Evolutionary conservation across 2,888 invertebrate species (phyloP).

Genomic region (Nysson spinosus): DNA sequence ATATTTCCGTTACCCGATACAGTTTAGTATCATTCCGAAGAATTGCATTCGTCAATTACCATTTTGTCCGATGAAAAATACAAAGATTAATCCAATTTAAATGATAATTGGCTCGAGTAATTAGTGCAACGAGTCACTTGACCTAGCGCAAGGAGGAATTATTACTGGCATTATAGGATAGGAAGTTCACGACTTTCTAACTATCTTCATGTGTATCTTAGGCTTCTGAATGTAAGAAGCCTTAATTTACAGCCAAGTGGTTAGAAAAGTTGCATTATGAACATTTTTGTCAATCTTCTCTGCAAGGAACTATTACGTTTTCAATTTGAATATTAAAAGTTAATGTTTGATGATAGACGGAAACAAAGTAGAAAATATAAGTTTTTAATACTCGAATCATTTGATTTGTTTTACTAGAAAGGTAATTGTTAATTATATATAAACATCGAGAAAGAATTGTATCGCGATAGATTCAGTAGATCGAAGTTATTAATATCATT

Average conservation of each 20-base stretch:
- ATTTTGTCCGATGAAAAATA: slow-evolving; percentile 46
- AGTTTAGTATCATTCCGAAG: slow-evolving; percentile 35
- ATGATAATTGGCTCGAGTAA: slow-evolving; percentile 58
- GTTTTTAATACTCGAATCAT: too few relatives aligned
- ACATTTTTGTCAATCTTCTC: neutral
- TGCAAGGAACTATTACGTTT: too few relatives aligned
- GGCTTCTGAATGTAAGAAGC: slow-evolving; percentile 1
- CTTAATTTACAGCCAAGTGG: neutral
- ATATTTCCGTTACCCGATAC: neutral
- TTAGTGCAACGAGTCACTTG: slow-evolving; percentile 65
- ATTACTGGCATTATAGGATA: slow-evolving; percentile 37
- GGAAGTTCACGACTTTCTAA: slow-evolving; percentile 46
- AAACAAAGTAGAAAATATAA: too few relatives aligned
- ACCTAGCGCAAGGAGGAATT: slow-evolving; percentile 54
- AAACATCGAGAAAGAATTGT: too few relatives aligned
- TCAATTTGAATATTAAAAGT: too few relatives aligned
- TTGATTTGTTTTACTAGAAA: too few relatives aligned
- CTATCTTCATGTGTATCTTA: slow-evolving; percentile 14
- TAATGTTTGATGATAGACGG: too few relatives aligned
- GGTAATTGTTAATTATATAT: too few relatives aligned
- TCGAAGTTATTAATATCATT: neutral
- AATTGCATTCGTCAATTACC: slow-evolving; percentile 47
- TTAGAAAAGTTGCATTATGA: neutral
- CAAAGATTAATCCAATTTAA: slow-evolving; percentile 64
- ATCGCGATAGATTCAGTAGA: neutral